Percentiles rank a stretch among this genome's conserved stretches.
These are phyloP conservation scores for Synaphobranchus kaupii DNA, from an alignment of 2,797 vertebrate species.

Conservation along the genomic window DNA sequence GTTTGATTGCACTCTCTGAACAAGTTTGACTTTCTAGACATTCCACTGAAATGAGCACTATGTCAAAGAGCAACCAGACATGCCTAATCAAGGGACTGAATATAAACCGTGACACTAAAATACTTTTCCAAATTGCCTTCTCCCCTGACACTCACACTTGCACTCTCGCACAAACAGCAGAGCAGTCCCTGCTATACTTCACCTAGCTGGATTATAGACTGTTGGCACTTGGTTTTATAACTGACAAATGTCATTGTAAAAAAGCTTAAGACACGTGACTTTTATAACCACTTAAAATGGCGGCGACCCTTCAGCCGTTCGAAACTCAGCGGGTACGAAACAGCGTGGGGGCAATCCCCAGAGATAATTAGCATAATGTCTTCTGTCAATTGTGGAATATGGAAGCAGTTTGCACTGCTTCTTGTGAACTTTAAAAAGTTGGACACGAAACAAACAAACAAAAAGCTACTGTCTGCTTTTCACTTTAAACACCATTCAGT, in stretches of 20 bases:
- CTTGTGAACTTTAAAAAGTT: conserved; percentile 29
- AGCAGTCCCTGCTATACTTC: neutral
- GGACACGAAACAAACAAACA: neutral
- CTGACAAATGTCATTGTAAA: conserved; percentile 37
- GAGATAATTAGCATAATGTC: conserved; percentile 33
- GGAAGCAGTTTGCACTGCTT: conserved; percentile 29
- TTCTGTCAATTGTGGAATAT: conserved; percentile 26
- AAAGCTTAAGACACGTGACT: conserved; percentile 41
- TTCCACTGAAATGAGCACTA: neutral
- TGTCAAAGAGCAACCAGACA: neutral
- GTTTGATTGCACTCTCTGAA: neutral
- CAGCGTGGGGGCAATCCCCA: neutral
- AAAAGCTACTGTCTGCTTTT: conserved; percentile 45
- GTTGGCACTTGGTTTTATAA: conserved; percentile 40
- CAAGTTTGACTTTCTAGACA: conserved; percentile 16
- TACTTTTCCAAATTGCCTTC: neutral
- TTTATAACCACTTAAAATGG: conserved; percentile 46
- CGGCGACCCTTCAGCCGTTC: conserved; percentile 39
- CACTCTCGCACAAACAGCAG: neutral
- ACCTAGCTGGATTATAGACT: conserved; percentile 20
- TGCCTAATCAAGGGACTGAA: neutral
- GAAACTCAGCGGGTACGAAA: conserved; percentile 29
- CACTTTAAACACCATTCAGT: conserved; percentile 52
- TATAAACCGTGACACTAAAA: neutral
- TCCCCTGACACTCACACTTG: neutral